phyloP scores from a whole-genome alignment of 2,888 invertebrate species.

The Aspidapion aeneum region DNA sequence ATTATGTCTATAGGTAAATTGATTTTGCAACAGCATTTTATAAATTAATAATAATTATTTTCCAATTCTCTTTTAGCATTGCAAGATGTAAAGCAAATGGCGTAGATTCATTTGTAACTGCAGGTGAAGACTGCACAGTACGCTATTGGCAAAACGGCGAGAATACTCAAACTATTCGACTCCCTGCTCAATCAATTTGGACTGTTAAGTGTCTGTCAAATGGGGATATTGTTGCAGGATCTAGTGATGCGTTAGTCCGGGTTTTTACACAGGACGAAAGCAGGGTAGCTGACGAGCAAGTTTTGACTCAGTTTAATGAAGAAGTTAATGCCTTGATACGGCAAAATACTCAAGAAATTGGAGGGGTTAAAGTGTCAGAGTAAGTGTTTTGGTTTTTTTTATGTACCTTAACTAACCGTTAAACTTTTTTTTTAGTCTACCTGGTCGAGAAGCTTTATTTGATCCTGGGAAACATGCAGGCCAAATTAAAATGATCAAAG shows the following conservation, averaged over 20 bases:
- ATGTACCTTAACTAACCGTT: too few species aligned
- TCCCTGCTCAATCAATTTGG: conserved; percentile 93
- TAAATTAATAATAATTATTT: too few species aligned
- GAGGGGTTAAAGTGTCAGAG: conserved; percentile 83
- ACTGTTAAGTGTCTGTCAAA: conserved; percentile 73
- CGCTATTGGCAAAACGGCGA: conserved; percentile 72
- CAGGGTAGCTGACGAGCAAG: conserved; percentile 63
- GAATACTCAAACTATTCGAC: conserved; percentile 61
- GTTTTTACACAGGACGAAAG: conserved; percentile 75
- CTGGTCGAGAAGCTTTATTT: conserved; percentile 73
- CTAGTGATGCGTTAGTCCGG: conserved; percentile 82
- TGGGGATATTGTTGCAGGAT: conserved; percentile 86
- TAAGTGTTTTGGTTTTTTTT: too few species aligned
- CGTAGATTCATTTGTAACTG: conserved; percentile 67
- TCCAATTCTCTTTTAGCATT: conserved; percentile 54
- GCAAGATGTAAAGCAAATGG: conserved; percentile 54
- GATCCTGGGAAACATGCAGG: conserved; percentile 79
- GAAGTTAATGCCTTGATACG: conserved; percentile 64
- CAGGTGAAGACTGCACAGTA: conserved; percentile 86
- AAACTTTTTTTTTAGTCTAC: conserved; percentile 66
- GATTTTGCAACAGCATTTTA: too few species aligned
- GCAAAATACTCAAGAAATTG: conserved; percentile 68
- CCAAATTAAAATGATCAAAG: conserved; percentile 79
- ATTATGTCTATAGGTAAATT: conserved; percentile 86
- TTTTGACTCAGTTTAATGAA: conserved; percentile 65